A percentile compares a stretch with the other conserved stretches of the same genome.
Conservation (phyloP, 2,888 invertebrate genomes). For the Eilema caniola region DNA sequence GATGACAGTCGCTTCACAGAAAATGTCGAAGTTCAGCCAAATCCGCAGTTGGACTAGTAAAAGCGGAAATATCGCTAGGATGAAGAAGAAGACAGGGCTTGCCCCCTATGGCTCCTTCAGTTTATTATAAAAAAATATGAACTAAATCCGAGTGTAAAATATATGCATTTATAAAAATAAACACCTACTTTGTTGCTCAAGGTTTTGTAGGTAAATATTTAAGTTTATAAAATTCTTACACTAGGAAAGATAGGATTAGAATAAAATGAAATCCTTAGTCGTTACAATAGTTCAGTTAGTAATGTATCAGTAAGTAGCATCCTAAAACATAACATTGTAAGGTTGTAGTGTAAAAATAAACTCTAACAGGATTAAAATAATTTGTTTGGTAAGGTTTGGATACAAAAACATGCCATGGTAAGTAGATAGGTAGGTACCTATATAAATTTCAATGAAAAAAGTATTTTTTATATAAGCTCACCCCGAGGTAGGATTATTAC, state of each 20-base stretch:
- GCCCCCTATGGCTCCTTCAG: too few species aligned
- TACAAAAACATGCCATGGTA: background rate
- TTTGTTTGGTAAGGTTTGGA: background rate
- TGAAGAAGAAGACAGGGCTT: too few species aligned
- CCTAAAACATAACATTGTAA: background rate
- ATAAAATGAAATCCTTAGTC: background rate
- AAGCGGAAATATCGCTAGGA: too few species aligned
- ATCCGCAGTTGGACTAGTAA: too few species aligned
- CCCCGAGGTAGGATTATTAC: slow-evolving; percentile 16
- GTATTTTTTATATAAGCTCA: slow-evolving; percentile 17
- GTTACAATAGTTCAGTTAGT: background rate
- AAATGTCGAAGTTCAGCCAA: too few species aligned
- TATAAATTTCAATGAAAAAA: background rate
- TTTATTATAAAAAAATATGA: too few species aligned
- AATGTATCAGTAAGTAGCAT: background rate
- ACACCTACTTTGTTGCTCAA: background rate
- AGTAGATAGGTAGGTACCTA: background rate
- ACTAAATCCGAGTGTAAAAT: too few species aligned
- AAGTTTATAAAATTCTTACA: background rate
- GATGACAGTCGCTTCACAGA: too few species aligned
- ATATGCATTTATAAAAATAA: too few species aligned
- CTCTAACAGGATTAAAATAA: background rate
- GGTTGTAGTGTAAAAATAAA: background rate
- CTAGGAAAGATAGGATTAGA: background rate
- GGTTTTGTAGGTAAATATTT: background rate